Conservation (phyloP, 2,797 vertebrate species). For the Zalophus californianus region DNA sequence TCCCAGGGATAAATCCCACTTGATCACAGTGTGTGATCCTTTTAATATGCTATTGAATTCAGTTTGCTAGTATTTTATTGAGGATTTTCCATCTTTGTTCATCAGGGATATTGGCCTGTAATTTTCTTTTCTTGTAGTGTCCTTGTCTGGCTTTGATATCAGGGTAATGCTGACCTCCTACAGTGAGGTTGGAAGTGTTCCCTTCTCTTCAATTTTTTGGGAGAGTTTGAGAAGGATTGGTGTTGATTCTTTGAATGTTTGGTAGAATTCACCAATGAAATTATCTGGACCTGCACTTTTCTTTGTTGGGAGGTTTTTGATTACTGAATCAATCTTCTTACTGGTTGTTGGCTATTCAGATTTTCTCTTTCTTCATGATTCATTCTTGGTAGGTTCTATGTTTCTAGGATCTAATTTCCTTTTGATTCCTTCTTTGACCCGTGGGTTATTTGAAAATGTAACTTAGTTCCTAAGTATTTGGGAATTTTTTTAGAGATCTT, state of each 20-base stretch:
- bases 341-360: background rate
- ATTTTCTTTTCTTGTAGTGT: background rate
- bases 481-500: background rate
- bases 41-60: background rate
- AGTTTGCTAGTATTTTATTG: background rate
- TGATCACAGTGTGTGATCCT: background rate
- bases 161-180: background rate
- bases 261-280: background rate
- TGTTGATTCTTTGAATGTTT: conserved; percentile 18
- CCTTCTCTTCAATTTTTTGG: background rate
- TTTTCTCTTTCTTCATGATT: conserved; percentile 15
- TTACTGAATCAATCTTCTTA: background rate
- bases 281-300: background rate
- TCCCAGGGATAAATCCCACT: background rate
- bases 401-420: conserved; percentile 17
- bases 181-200: conserved; percentile 17
- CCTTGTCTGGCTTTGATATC: background rate
- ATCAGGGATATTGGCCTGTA: background rate
- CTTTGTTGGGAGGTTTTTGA: background rate
- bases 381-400: background rate
- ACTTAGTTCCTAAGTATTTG: background rate
- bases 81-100: background rate
- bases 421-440: conserved; percentile 27
- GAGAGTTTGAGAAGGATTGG: background rate
- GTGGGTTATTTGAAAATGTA: background rate